phyloP scores from a whole-genome alignment of 2,888 invertebrate species.

The Eulithis testata region DNA sequence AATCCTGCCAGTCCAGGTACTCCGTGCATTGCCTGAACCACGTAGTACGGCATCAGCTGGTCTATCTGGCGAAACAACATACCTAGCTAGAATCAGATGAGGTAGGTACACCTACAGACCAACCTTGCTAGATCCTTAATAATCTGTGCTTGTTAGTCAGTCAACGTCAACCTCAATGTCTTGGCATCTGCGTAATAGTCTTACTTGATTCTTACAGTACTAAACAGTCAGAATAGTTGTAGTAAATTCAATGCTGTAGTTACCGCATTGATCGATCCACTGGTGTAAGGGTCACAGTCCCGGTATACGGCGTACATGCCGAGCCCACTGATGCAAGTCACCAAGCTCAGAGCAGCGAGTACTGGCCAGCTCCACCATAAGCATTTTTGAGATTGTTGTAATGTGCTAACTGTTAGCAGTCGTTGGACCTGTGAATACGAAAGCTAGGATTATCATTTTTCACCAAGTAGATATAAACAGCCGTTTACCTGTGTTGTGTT shows the following conservation, averaged over 20 bases:
- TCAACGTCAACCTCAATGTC: too few species aligned
- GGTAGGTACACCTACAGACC: too few species aligned
- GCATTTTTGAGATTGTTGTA: constrained; percentile 88
- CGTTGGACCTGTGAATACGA: constrained; percentile 84
- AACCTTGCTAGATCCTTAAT: too few species aligned
- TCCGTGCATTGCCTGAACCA: constrained; percentile 88
- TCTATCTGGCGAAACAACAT: constrained; percentile 75
- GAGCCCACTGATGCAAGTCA: constrained; percentile 91
- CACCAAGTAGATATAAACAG: too few species aligned
- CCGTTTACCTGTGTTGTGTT: too few species aligned
- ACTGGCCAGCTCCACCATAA: constrained; percentile 94
- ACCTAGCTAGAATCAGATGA: not conserved
- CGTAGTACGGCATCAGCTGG: constrained; percentile 92
- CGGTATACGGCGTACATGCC: constrained; percentile 93
- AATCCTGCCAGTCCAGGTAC: constrained; percentile 93
- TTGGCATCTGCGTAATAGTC: too few species aligned
- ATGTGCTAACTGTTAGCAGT: constrained; percentile 87
- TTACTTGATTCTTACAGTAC: too few species aligned
- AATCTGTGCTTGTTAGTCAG: too few species aligned
- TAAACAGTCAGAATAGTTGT: too few species aligned
- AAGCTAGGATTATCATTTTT: too few species aligned
- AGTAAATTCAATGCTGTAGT: too few species aligned
- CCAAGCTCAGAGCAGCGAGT: constrained; percentile 88
- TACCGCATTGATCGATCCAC: constrained; percentile 43
- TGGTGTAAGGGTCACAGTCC: constrained; percentile 91